A percentile compares a stretch with the other conserved stretches of the same genome.
These are phyloP conservation scores for Anguilla anguilla DNA, from an alignment of 2,797 vertebrate genomes.

Conservation along the genomic window DNA sequence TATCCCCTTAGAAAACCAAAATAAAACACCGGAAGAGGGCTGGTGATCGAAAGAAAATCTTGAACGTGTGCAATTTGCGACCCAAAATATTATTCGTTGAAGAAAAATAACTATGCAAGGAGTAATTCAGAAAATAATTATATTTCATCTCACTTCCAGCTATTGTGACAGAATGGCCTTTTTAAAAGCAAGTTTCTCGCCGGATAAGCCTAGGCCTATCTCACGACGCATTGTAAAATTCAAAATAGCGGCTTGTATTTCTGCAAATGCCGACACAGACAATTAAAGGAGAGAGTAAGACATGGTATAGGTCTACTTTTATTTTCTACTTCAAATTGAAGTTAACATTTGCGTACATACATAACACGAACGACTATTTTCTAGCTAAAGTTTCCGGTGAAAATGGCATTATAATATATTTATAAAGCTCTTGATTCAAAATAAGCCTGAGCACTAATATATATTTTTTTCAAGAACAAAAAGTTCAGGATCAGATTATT, in stretches of 20 bases:
- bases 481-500: background rate
- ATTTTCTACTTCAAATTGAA: background rate
- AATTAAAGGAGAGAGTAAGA: background rate
- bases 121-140: background rate
- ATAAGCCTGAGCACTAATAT: background rate
- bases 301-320: background rate
- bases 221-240: background rate
- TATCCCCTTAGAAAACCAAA: slow-evolving; percentile 65
- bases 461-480: background rate
- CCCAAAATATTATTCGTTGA: background rate
- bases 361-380: background rate
- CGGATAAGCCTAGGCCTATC: background rate
- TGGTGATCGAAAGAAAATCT: background rate
- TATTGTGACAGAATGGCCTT: background rate
- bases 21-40: slow-evolving; percentile 43
- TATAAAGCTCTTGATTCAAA: too few relatives aligned
- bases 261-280: background rate
- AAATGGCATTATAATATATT: background rate
- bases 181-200: background rate
- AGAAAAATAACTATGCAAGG: background rate
- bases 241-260: background rate
- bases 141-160: background rate
- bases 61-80: slow-evolving; percentile 10
- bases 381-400: background rate
- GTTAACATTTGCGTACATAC: background rate